Evolutionary conservation across 2,797 vertebrate genomes (phyloP).

Genomic region (Hypotaenidia okinawae): DNA sequence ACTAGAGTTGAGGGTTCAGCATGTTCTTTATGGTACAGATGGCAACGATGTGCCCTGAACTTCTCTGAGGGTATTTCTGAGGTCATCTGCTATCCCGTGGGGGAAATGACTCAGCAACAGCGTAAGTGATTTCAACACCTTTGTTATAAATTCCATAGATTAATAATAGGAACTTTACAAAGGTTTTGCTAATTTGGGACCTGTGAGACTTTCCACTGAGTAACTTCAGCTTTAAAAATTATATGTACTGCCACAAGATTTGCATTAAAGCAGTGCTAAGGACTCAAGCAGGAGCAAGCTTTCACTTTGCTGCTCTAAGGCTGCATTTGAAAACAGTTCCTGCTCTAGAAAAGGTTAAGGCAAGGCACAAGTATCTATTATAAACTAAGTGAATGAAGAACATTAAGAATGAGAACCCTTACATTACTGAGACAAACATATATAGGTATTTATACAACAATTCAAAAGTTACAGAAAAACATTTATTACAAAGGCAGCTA

Average conservation of each 20-base stretch:
- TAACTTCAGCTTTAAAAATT: not conserved
- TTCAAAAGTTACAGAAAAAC: not conserved
- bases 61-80: slow-evolving; percentile 22
- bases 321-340: not conserved
- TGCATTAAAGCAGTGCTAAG: not conserved
- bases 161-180: slow-evolving; percentile 20
- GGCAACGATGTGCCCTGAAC: slow-evolving; percentile 16
- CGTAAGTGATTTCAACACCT: slow-evolving; percentile 45
- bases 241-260: not conserved
- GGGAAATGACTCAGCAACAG: slow-evolving; percentile 60
- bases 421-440: not conserved
- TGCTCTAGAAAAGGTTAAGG: not conserved
- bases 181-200: slow-evolving; percentile 7
- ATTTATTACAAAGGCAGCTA: not conserved
- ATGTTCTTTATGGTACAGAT: slow-evolving; percentile 1
- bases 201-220: not conserved
- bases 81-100: not conserved
- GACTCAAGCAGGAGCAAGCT: not conserved
- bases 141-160: slow-evolving; percentile 46
- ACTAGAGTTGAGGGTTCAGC: slow-evolving; percentile 9
- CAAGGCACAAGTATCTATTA: not conserved
- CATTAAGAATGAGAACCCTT: not conserved
- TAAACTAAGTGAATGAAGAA: not conserved
- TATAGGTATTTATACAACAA: not conserved
- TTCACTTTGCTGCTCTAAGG: not conserved